Conservation (phyloP, 2,888 invertebrate species). For the Encarsia formosa region DNA sequence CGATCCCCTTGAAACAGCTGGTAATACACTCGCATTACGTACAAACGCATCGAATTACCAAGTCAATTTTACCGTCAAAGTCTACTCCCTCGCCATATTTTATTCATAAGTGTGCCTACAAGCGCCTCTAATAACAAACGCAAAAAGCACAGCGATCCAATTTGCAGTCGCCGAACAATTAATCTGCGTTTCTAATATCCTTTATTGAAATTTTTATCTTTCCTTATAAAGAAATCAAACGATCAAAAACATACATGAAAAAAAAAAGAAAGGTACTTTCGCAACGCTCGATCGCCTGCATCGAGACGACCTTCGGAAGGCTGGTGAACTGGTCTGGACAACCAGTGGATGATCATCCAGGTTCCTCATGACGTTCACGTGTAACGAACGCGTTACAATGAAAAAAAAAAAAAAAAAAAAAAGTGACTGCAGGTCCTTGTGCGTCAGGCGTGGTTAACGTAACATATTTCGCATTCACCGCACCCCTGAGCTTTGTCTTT, state of each 20-base stretch:
- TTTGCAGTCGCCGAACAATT: too few species aligned
- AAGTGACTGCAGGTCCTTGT: not conserved
- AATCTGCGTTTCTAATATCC: too few species aligned
- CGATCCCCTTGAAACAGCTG: not conserved
- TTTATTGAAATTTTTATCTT: too few species aligned
- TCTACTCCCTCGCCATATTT: not conserved
- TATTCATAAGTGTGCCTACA: not conserved
- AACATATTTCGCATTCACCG: too few species aligned
- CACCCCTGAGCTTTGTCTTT: too few species aligned
- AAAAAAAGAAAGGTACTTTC: too few species aligned
- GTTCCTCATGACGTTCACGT: conserved; percentile 1
- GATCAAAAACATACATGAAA: too few species aligned
- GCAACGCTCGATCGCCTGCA: not conserved
- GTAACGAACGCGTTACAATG: not conserved
- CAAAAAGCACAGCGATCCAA: too few species aligned
- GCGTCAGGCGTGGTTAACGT: too few species aligned
- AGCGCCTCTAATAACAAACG: too few species aligned
- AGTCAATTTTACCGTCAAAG: not conserved
- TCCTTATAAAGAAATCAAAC: too few species aligned
- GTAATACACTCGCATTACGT: not conserved
- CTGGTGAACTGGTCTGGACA: conserved; percentile 1
- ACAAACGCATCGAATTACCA: not conserved
- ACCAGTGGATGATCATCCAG: not conserved
- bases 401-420: not conserved
- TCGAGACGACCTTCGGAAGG: conserved; percentile 2